A percentile compares a stretch with the other conserved stretches of the same genome.
Conservation (phyloP, 2,888 invertebrate genomes). For the Apotomis betuletana region DNA sequence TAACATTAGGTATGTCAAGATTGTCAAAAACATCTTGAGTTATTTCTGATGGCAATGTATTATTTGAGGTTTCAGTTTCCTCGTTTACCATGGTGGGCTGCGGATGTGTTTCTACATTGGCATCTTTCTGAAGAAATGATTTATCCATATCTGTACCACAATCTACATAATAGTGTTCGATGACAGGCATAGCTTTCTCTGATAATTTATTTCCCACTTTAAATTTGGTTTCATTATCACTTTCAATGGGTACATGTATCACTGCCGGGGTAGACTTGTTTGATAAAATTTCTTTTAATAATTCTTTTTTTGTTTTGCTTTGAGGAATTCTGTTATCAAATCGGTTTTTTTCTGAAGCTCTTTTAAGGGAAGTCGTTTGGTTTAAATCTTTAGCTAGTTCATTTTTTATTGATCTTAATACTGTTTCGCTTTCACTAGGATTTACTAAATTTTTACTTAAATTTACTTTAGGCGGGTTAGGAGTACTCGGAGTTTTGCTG, state of each 20-base stretch:
- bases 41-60: conserved; percentile 54
- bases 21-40: conserved; percentile 63
- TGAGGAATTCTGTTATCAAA: conserved; percentile 45
- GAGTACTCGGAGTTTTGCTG: conserved; percentile 47
- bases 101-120: conserved; percentile 56
- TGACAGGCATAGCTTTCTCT: conserved; percentile 18
- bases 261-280: conserved; percentile 54
- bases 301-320: conserved; percentile 48
- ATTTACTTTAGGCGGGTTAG: conserved; percentile 54
- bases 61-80: conserved; percentile 58
- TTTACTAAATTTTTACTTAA: conserved; percentile 57
- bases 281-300: conserved; percentile 52
- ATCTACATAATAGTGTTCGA: conserved; percentile 46
- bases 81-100: conserved; percentile 51
- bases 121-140: conserved; percentile 51
- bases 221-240: conserved; percentile 46
- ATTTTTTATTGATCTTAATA: conserved; percentile 52
- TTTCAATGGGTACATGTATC: conserved; percentile 66
- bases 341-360: conserved; percentile 49
- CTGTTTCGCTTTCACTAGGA: conserved; percentile 59
- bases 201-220: conserved; percentile 11
- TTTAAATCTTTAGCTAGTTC: conserved; percentile 52
- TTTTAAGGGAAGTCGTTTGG: conserved; percentile 48
- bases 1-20: conserved; percentile 76
- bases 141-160: conserved; percentile 51